Base-by-base conservation (phyloP, 1,140 invertebrate genomes). In the Eriosoma lanigerum region DNA sequence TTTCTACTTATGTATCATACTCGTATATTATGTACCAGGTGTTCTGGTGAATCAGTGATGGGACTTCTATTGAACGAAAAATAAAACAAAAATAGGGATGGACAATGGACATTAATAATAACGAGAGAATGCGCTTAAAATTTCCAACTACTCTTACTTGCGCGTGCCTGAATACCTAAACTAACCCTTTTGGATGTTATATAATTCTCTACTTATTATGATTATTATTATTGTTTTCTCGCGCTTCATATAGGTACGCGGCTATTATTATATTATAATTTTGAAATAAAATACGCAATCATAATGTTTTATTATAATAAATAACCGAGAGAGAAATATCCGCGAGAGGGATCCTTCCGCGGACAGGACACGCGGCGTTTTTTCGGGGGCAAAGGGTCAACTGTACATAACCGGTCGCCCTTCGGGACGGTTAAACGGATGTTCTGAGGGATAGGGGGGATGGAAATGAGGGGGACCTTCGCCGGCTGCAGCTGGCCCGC, bases 41-140 rank as follows among this genome's bases (percentile, higher is more conserved):
- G n/a, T n/a, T n/a, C n/a, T n/a, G n/a, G n/a, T n/a, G n/a, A n/a
- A n/a, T n/a, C n/a, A n/a, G n/a, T n/a, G n/a, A n/a, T n/a, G n/a
- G n/a, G n/a, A n/a, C n/a, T n/a, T n/a, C n/a, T n/a, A n/a, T n/a
- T n/a, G n/a, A n/a, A n/a, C n/a, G n/a, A n/a, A n/a, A n/a, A n/a
- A n/a, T n/a, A n/a, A n/a, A n/a, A n/a, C n/a, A 62, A 62, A 62
- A 58, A 62, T 32, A 62, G 60, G 60, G 60, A 62, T 62, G 60
- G 26, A 24, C 60, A 62, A 62, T 62, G 60, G 60, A 24, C 60
- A 32, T 32, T 62, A 32, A 62, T 32, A 62, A 62, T 32, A 62
- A 62, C 17, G 8, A 32, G 26, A 19, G 46, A 1, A 38, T 38
- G 8, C 8, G 32, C 32, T 8, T n/a, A n/a, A n/a, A 38, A 32